Base-by-base conservation (phyloP, 2,888 invertebrate species). In the Drosophila kanekoi region DNA sequence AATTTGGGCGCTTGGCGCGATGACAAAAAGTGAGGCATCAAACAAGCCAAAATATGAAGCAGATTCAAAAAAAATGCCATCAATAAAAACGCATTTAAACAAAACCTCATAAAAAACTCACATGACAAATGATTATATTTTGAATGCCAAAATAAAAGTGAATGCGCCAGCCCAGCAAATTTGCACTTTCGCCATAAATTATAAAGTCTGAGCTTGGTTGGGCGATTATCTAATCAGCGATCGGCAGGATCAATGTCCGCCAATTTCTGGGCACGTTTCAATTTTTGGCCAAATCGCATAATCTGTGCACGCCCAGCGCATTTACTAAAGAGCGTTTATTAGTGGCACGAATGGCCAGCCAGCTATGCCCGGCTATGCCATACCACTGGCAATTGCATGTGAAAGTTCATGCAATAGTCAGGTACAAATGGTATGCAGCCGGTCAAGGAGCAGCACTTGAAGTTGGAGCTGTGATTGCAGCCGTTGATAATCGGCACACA, bases 401-500 rank as follows among this genome's bases (percentile, higher is more conserved):
- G 82, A 82, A 82, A 82, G 82, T 82, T 76, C 76, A 81, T 28
- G 38, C 28, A 35, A 32, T 45, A 45, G 28, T 28, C 28, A 28
- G 28, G 28, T 28, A 28, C 28, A 38, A 45, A 18, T 16, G n/a
- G 38, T 9, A 47, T 57, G 41, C 45, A 47, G 53, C 35, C 40
- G 69, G 72, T 76, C 72, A 76, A 76, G 76, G 72, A 76, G 76
- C 69, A 57, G 51, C 60, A 37, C 33, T 62, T 51, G 61, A 53
- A 57, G 58, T 13, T 13, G 41, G 58, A 54, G 59, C 79, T 71
- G 74, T 78, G 82, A 83, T 82, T 58, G 74, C 28, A 77, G 77
- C 82, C 71, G 78, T 79, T 81, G 85, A 82, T 85, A 85, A 85
- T 82, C 83, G 69, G 62, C 49, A 66, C 84, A 79, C 75, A 82